Evolutionary conservation across 2,888 invertebrate species (phyloP), one percentile per base, ranked within the genome.

Genomic region (Dioctria linearis): DNA sequence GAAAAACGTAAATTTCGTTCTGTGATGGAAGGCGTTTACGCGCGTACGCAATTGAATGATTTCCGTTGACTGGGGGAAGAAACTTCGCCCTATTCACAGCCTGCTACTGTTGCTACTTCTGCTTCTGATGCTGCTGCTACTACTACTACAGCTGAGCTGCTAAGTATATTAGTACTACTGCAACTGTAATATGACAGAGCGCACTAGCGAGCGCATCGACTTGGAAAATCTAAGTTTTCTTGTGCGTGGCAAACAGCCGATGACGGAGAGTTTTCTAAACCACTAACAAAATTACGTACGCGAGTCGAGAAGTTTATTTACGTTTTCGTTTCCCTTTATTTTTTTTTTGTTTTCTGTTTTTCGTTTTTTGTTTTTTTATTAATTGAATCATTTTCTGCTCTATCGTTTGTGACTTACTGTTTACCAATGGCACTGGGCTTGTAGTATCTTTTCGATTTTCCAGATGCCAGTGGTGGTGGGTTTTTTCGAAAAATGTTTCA

Each of bases 141-240:
- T 25, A 25, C 25, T 25, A 25, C 25, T 25, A 25, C 25, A 25
- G 25, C 25, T 25, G 25, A 25, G 25, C 25, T 25, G 25, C 2
- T 25, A 25, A 25, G 25, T 25, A 25, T 25, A 25, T 25, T 25
- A 25, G 25, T 25, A 25, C 25, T 25, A 25, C 25, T 25, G 25
- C 25, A 25, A 25, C 25, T 25, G 25, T 25, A 2, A 25, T 25
- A 13, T 25, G 13, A 13, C 13, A 39, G 39, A 71, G 25, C 67
- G 46, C 46, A 5, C 71, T 8, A 46, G 25, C 25, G 67, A 67
- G n/a, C 54, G 11, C 75, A 42, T 37, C 73, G 59, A 42, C 75
- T 75, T 61, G 75, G 75, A 61, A 75, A 75, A 75, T 49, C 39
- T 25, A 61, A 71, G 75, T 75, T 75, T 75, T 75, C 75, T 75